Conservation (phyloP, 2,113 vertebrate species). For the Motacilla tschutschensis region DNA sequence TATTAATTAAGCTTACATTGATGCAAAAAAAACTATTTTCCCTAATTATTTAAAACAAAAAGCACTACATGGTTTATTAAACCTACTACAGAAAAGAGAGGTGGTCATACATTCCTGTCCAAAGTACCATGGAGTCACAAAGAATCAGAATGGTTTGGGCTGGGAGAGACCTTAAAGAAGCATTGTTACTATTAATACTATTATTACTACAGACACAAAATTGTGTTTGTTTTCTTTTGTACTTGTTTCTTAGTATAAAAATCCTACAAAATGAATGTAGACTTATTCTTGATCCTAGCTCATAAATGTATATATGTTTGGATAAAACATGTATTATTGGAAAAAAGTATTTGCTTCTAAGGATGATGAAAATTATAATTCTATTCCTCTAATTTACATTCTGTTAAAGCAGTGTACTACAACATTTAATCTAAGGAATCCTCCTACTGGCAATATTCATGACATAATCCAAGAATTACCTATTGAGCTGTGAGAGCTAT, state of each 20-base stretch:
- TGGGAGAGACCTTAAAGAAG: neutral
- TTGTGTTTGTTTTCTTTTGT: neutral
- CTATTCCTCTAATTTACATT: slow-evolving; percentile 14
- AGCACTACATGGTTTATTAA: neutral
- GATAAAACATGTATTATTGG: neutral
- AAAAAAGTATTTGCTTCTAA: neutral
- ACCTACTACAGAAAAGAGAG: neutral
- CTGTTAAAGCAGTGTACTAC: slow-evolving; percentile 15
- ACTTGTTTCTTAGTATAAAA: neutral
- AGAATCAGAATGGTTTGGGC: neutral
- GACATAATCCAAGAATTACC: slow-evolving; percentile 47
- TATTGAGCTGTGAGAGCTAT: slow-evolving; percentile 29
- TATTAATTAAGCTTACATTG: neutral
- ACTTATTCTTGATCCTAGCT: neutral
- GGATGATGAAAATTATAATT: neutral
- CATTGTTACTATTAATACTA: neutral
- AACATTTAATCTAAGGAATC: slow-evolving; percentile 33
- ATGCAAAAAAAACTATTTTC: neutral
- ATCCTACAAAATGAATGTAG: neutral
- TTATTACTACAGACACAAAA: neutral
- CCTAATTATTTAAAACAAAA: neutral
- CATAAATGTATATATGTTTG: neutral
- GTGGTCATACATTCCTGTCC: neutral
- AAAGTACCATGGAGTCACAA: neutral
- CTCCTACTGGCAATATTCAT: slow-evolving; percentile 29